phyloP scores from a whole-genome alignment of 2,113 vertebrate genomes.

The Gallinago media region DNA sequence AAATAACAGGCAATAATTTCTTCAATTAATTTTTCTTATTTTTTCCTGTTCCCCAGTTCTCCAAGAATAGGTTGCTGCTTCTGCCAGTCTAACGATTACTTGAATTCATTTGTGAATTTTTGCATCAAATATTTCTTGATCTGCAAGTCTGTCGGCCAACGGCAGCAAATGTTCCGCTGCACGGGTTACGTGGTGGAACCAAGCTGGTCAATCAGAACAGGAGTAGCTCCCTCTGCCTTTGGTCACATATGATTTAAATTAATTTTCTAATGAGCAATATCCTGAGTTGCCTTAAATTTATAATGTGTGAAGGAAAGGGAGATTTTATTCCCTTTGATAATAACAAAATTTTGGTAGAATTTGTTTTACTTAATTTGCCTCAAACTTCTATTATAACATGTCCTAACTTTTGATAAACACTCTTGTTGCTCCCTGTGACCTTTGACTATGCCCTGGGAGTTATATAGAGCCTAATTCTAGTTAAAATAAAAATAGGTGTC shows the following conservation, averaged over 20 bases:
- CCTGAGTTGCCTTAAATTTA: conserved; percentile 39
- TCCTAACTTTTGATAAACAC: background rate
- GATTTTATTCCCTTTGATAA: conserved; percentile 28
- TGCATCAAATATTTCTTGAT: background rate
- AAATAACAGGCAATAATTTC: background rate
- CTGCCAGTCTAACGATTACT: background rate
- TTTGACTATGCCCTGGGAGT: background rate
- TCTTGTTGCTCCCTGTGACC: background rate
- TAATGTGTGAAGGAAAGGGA: conserved; percentile 6
- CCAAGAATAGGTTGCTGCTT: background rate
- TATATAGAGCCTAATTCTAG: background rate
- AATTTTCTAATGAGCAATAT: conserved; percentile 52
- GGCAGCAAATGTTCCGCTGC: background rate
- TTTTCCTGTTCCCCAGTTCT: background rate
- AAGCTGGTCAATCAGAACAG: background rate
- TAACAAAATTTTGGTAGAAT: background rate
- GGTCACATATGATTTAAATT: conserved; percentile 49
- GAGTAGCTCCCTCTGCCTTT: background rate
- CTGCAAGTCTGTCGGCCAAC: background rate
- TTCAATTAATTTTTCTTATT: background rate
- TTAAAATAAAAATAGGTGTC: conserved; percentile 22
- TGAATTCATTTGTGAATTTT: background rate
- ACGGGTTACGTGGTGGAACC: background rate
- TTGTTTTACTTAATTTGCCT: conserved; percentile 4
- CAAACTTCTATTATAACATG: background rate